phyloP scores from a whole-genome alignment of 2,797 vertebrate genomes.

The Acanthurus lineatus region DNA sequence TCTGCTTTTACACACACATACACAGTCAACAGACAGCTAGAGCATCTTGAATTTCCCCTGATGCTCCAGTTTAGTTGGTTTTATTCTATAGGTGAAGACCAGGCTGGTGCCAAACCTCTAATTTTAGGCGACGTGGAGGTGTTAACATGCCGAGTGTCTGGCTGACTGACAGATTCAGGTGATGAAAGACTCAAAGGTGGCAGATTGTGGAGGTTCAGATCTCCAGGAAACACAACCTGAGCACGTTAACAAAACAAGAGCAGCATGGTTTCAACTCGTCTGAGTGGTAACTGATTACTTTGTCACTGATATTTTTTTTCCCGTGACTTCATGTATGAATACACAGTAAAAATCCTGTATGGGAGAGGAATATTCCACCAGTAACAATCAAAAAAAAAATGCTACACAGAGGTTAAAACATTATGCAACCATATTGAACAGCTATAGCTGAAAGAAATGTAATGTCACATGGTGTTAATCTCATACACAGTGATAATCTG shows the following conservation, averaged over 20 bases:
- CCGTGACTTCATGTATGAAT: not conserved
- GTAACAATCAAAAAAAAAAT: not conserved
- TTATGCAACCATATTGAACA: not conserved
- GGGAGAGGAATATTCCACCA: too few relatives aligned
- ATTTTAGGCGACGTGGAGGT: constrained; percentile 10
- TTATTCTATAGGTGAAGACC: not conserved
- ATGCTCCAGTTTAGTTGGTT: constrained; percentile 16
- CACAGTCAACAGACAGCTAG: not conserved
- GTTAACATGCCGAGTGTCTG: constrained; percentile 16
- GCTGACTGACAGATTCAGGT: constrained; percentile 7
- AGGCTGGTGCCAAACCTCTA: constrained; percentile 4
- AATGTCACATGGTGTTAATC: not conserved
- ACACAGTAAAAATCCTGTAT: not conserved
- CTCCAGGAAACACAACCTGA: not conserved
- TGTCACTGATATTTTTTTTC: not conserved
- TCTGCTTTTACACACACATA: constrained; percentile 6
- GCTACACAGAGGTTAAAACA: not conserved
- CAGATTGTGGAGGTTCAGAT: too few relatives aligned
- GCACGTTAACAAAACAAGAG: not conserved
- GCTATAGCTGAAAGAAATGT: not conserved
- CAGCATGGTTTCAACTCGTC: not conserved
- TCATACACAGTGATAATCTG: not conserved
- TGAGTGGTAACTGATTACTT: not conserved
- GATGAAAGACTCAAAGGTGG: not conserved
- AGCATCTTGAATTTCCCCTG: not conserved